phyloP scores from a whole-genome alignment of 1,140 invertebrate genomes.

The Bombus pyrosoma region DNA sequence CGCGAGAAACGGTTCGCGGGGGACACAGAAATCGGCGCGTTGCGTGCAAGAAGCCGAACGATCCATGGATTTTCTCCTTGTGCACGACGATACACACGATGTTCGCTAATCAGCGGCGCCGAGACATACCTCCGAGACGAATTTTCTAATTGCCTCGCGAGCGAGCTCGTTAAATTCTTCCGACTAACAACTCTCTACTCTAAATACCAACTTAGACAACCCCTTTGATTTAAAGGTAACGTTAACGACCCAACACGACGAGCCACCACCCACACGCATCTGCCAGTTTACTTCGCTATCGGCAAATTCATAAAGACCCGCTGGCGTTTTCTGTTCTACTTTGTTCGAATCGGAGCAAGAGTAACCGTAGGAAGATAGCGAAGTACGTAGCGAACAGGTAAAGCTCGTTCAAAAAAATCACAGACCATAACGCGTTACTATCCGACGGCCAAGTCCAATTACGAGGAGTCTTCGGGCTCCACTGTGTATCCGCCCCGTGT shows the following conservation, averaged over 20 bases:
- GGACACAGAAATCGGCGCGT: slow-evolving; percentile 3
- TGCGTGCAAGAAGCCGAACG: slow-evolving; percentile 19
- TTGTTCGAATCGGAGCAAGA: no score
- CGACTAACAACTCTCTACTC: not conserved
- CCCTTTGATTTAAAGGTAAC: slow-evolving; percentile 20
- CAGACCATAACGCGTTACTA: slow-evolving; percentile 44
- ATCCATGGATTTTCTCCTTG: not conserved
- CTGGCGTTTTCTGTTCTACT: no score
- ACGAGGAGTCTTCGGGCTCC: slow-evolving; percentile 14
- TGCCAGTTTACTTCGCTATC: slow-evolving; percentile 9
- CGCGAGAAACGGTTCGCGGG: slow-evolving; percentile 19
- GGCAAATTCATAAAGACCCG: not conserved
- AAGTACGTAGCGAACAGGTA: not conserved
- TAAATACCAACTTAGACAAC: slow-evolving; percentile 27
- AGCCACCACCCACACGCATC: not conserved
- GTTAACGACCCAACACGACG: not conserved
- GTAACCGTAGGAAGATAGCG: not conserved
- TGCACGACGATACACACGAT: not conserved
- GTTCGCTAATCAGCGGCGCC: no score
- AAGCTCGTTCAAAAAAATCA: slow-evolving; percentile 30
- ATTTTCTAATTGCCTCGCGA: not conserved
- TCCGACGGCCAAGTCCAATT: slow-evolving; percentile 47
- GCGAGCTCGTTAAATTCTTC: slow-evolving; percentile 17
- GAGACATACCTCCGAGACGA: not conserved
- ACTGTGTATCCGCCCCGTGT: slow-evolving; percentile 9